A percentile compares a stretch with the other conserved stretches of the same genome.
phyloP scores from a whole-genome alignment of 2,113 vertebrate species.

The Rhinoderma darwinii region DNA sequence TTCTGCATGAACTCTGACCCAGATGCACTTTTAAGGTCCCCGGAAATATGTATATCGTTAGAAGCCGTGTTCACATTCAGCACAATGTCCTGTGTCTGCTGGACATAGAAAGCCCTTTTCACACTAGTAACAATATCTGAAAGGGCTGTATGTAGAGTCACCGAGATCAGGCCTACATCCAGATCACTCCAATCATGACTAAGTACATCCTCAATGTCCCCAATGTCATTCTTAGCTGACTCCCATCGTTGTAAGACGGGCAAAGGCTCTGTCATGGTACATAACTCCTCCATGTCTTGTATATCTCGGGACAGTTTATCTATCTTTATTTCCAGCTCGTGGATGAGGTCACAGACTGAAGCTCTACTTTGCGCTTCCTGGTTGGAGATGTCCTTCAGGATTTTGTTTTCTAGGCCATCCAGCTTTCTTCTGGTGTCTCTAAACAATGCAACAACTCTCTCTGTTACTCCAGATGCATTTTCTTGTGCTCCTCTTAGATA shows the following conservation, averaged over 20 bases:
- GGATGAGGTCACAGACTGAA: not conserved
- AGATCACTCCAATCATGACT: not conserved
- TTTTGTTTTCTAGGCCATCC: conserved; percentile 13
- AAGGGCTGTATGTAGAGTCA: conserved; percentile 25
- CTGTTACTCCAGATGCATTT: not conserved
- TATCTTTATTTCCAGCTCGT: conserved; percentile 1
- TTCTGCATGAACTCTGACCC: not conserved
- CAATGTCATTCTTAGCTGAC: not conserved
- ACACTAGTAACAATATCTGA: not conserved
- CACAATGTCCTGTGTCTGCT: conserved; percentile 10
- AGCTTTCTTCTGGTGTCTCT: conserved; percentile 19
- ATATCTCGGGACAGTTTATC: conserved; percentile 9
- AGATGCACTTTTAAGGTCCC: conserved; percentile 32
- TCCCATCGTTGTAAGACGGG: not conserved
- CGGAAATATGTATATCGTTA: not conserved
- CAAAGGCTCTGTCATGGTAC: not conserved
- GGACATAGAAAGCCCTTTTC: conserved; percentile 4
- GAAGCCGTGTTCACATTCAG: conserved; percentile 20
- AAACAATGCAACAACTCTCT: conserved; percentile 7
- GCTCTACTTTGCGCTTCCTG: not conserved
- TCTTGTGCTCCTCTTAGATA: not conserved
- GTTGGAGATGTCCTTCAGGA: not conserved
- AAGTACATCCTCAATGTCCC: not conserved
- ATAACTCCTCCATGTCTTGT: not conserved
- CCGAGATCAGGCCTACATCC: conserved; percentile 30